Base-by-base conservation (phyloP, 2,113 vertebrate genomes). In the Carlito syrichta region DNA sequence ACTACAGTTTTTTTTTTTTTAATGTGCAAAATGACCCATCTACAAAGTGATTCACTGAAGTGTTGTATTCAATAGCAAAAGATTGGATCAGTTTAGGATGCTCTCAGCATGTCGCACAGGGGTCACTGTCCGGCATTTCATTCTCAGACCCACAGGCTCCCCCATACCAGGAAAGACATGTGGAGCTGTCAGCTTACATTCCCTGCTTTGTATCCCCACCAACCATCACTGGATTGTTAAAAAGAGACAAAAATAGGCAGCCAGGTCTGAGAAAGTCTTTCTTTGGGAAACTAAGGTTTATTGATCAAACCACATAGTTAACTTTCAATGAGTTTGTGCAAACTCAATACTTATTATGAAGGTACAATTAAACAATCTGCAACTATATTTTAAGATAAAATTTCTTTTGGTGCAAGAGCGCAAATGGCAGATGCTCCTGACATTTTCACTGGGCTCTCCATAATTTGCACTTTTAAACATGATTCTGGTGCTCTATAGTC, bases 371-470 rank as follows among this genome's bases (percentile, higher is more conserved):
- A 71, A 32, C 22, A 40, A 79, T 58, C 30, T 63, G 19, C 22
- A 52, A 83, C 81, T 30, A 17, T 60, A 56, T n/a, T 74, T 87
- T 43, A 73, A 52, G 56, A 74, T 62, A 91, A 86, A 89, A 10
- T 30, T 69, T 25, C 2, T 92, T 79, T 40, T 2, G 50, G 45
- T 50, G 38, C 54, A 40, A 69, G 23, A 82, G 45, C 12, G 27
- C 76, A 45, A 56, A 91, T 19, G 73, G 30, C 32, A 66, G 35
- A 66, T 40, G 38, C 16, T 17, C 19, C 38, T 77, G 40, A 19
- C 3, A 0, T 19, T 17, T 66, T 62, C 81, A 7, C 40, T 27
- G 16, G 19, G 32, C 43, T 66, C 45, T 50, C 32, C 12, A 17
- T 10, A 48, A 48, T 10, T 32, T 62, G 32, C 30, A 25, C 84